Percentiles rank a stretch among this genome's conserved stretches.
These are phyloP conservation scores for Cephalopterus ornatus DNA, from an alignment of 2,113 vertebrate species.

Conservation along the genomic window DNA sequence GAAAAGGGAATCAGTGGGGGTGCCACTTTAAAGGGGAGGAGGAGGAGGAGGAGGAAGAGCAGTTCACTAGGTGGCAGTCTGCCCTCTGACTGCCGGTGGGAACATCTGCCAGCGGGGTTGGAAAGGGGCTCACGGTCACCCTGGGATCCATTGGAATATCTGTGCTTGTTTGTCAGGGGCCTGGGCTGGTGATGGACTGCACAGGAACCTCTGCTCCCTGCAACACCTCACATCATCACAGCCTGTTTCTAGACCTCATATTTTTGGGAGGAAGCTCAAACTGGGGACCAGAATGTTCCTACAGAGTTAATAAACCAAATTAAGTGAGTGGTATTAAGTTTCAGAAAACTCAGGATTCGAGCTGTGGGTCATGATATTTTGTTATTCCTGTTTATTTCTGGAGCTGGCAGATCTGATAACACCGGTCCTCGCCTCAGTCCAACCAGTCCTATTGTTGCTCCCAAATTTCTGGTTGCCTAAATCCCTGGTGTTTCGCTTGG, in stretches of 20 bases:
- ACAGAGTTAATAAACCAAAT: not conserved
- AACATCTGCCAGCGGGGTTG: rapidly evolving
- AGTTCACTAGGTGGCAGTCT: not conserved
- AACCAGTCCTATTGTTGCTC: not conserved
- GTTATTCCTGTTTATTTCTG: not conserved
- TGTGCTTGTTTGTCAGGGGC: not conserved
- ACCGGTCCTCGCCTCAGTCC: not conserved
- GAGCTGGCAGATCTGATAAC: not conserved
- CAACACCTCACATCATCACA: not conserved
- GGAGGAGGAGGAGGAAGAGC: not conserved
- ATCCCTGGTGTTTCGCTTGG: not conserved
- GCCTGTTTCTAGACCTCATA: not conserved
- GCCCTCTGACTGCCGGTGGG: not conserved
- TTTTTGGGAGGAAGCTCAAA: not conserved
- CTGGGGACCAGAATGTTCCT: not conserved
- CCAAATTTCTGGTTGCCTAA: constrained; percentile 2
- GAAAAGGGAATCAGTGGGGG: not conserved
- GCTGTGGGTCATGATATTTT: not conserved
- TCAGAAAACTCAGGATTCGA: not conserved
- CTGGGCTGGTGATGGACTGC: not conserved
- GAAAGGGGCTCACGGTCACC: not conserved
- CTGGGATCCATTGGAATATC: rapidly evolving
- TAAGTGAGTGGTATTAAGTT: not conserved
- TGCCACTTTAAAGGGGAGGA: not conserved
- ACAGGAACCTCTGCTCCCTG: not conserved